Evolutionary conservation across 92 coral and sea anemone genomes (phyloP), one percentile per base, ranked within the genome.

Genomic region (Diadumene lineata): DNA sequence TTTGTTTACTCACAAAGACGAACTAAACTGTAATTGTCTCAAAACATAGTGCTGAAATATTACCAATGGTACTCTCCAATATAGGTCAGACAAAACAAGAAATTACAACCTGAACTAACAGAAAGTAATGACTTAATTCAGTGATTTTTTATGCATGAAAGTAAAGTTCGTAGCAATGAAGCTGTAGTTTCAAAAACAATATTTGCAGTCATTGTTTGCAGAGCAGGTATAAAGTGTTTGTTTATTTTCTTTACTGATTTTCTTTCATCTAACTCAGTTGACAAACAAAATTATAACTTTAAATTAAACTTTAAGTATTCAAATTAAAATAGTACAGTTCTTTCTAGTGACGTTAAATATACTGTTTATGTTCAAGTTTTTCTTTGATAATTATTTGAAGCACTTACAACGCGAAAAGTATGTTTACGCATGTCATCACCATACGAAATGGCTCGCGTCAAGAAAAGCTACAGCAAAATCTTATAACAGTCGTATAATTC

Each of bases 131-230:
- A 23, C 28, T 16, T 60, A 23, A 2, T 60, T 60, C 30, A 11
- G 28, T 58, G 26, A 58, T 22, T 17, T 22, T 10, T 58, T 58
- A 10, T 25, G 29, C 1, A 3, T 1, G 26, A 26, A 22, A 58
- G 22, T 10, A 11, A 10, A 1, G 2, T 22, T 2, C 6, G 17
- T 6, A 22, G 2, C 11, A 10, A 22, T 55, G 11, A 11, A n/a
- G 23, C 13, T 44, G 31, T 10, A 9, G 23, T 25, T 22, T 4
- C 31, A 62, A 62, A 29, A n/a, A 38, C 29, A 28, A 62, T 62
- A 62, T 62, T 62, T 0, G 31, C 18, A 19, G 2, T 1, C 68
- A 62, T n/a, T 62, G 68, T 28, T 62, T 62, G 68, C 31, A 62
- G 7, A n/a, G 31, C 7, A 19, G 29, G 64, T 23, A 62, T 62